A percentile compares a stretch with the other conserved stretches of the same genome.
Conservation (phyloP, 1,140 invertebrate genomes). For the Galleria mellonella region DNA sequence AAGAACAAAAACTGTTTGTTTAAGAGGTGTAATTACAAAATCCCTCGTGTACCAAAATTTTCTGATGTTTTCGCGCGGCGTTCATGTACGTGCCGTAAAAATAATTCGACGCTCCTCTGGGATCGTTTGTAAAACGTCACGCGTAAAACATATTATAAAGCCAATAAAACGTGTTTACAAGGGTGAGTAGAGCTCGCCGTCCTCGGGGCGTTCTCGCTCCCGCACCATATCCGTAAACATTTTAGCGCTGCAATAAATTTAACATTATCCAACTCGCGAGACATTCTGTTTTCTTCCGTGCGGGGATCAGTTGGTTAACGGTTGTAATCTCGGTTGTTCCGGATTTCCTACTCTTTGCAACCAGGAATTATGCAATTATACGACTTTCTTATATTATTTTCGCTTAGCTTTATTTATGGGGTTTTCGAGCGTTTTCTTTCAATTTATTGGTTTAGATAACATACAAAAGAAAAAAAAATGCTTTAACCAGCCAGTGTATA, state of each 20-base stretch:
- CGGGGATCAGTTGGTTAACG: slow-evolving; percentile 68
- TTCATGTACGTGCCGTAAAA: slow-evolving; percentile 66
- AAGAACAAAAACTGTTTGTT: slow-evolving; percentile 57
- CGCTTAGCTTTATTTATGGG: slow-evolving; percentile 30
- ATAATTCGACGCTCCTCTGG: slow-evolving; percentile 67
- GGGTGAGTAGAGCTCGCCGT: slow-evolving; percentile 60
- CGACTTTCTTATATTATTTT: slow-evolving; percentile 30
- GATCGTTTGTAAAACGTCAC: slow-evolving; percentile 74
- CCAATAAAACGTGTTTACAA: slow-evolving; percentile 75
- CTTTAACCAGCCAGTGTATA: too few species aligned
- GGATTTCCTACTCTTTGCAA: slow-evolving; percentile 47
- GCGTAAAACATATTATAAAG: slow-evolving; percentile 75
- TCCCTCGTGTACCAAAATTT: slow-evolving; percentile 58
- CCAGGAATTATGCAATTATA: slow-evolving; percentile 50
- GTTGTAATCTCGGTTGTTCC: slow-evolving; percentile 58
- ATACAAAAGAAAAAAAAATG: too few species aligned
- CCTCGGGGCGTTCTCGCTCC: slow-evolving; percentile 33
- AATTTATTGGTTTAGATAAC: too few species aligned
- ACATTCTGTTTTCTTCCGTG: slow-evolving; percentile 68
- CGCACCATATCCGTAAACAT: slow-evolving; percentile 69
- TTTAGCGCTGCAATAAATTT: slow-evolving; percentile 72
- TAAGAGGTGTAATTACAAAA: slow-evolving; percentile 63
- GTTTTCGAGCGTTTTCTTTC: too few species aligned
- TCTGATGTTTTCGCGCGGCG: slow-evolving; percentile 52
- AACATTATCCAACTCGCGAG: slow-evolving; percentile 69